Evolutionary conservation across 2,113 vertebrate genomes (phyloP), one percentile per base, ranked within the genome.

Genomic region (Sisor rabdophorus): DNA sequence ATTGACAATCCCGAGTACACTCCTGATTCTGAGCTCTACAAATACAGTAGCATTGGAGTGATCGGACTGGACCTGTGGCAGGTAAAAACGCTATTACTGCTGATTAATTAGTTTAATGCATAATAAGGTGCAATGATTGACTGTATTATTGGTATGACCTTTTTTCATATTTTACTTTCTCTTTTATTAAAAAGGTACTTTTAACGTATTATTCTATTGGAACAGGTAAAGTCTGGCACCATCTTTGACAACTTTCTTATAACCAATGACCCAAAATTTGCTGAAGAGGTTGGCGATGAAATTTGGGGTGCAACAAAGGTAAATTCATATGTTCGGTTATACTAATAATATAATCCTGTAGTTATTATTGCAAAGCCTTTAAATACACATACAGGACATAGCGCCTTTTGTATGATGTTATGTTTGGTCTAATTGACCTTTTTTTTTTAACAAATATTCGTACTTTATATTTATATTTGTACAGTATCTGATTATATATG

Each of bases 171-270:
- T 13, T 5, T 1, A 26, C n/a, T 6, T 22, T 15, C 12, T 60
- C 9, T 52, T n/a, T 11, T 24, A n/a, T 17, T 19, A 52, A 20
- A 53, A 17, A 7, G 28, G 24, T 20, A 15, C 2, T 1, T 50
- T 55, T 53, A 19, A 26, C 11, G 40, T 59, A 13, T 19, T 19
- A 12, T 20, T 61, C 56, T 77, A 32, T 82, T 52, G n/a, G 85
- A 82, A 78, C 55, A 95, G 92, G 90, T 95, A 52, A 95, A 93
- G 83, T 95, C 91, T 61, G 93, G 93, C 20, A 93, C 91, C 2
- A 93, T 95, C 78, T 95, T 93, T 85, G 92, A 93, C 74, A 92
- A 93, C 88, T 95, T 95, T 85, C 87, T 95, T 54, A 93, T 94
- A 80, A 91, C 89, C 81, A 91, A 89, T 74, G 89, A 94, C 81